Evolutionary conservation across 2,888 invertebrate species (phyloP).

Genomic region (Tetragonisca angustula): DNA sequence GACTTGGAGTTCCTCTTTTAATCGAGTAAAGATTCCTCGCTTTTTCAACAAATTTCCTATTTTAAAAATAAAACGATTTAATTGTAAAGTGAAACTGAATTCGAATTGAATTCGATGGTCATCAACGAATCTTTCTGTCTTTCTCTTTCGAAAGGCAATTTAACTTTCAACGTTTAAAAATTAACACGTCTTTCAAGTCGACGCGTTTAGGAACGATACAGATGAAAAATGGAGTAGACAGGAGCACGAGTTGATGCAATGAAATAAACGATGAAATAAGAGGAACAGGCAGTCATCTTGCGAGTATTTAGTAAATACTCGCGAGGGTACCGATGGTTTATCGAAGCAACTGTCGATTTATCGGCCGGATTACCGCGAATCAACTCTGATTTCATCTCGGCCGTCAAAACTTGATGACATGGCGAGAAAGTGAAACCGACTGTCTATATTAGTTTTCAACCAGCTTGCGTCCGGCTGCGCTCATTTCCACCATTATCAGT

Average conservation of each 20-base stretch:
- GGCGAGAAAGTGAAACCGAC: conserved; percentile 54
- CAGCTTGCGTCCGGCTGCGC: conserved; percentile 39
- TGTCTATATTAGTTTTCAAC: conserved; percentile 53
- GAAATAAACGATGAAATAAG: conserved; percentile 2
- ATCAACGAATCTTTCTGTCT: neutral
- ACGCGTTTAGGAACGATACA: conserved; percentile 37
- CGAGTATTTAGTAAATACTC: conserved; percentile 51
- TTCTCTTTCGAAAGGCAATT: too few relatives aligned
- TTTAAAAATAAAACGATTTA: conserved; percentile 3
- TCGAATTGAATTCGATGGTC: too few relatives aligned
- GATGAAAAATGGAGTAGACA: conserved; percentile 21
- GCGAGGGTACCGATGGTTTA: conserved; percentile 29
- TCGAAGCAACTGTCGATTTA: conserved; percentile 52
- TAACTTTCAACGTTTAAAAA: conserved; percentile 19
- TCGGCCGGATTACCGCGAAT: conserved; percentile 61
- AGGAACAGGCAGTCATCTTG: conserved; percentile 5
- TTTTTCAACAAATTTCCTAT: neutral
- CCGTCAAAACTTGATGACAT: conserved; percentile 57
- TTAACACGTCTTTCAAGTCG: conserved; percentile 39
- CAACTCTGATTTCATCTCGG: conserved; percentile 57
- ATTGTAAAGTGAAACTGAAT: neutral
- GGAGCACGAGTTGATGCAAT: neutral
- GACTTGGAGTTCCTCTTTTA: too few relatives aligned
- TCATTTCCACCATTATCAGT: conserved; percentile 26
- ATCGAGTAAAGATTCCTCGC: too few relatives aligned